Evolutionary conservation across 2,888 invertebrate genomes (phyloP), one percentile per base, ranked within the genome.

Genomic region (Cephalotes varians): DNA sequence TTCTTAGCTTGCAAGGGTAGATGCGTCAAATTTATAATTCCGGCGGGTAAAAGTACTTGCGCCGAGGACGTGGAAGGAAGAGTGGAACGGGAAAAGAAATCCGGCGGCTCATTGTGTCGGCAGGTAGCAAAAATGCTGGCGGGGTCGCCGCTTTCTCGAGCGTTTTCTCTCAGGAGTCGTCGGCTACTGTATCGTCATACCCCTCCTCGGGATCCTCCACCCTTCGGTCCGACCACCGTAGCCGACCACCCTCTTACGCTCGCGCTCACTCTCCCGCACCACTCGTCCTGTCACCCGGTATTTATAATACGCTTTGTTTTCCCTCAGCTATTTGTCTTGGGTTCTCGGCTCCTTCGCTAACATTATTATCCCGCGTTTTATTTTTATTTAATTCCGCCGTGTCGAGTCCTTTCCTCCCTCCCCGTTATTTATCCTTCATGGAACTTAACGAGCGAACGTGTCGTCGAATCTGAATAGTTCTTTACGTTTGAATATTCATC

Each of bases 1-100:
- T 71, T 71, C 76, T 76, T 44, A 12, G 12, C 44, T 58, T 56
- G 69, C 71, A 31, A 44, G 56, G 37, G 69, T 85, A 67, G 88
- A 86, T 89, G 89, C 88, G 86, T 90, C 90, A 92, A 93, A 93
- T 93, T 93, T 93, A 93, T 94, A 93, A 93, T 93, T 93, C 93
- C 91, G 89, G 89, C 90, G 87, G 91, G 91, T 91, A 93, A 90
- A 90, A 91, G 91, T 88, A 88, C 88, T 81, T 79, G 81, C 67
- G 67, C 79, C 71, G 58, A 60, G 84, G 86, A 82, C 83, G 82
- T 83, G 85, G 81, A 84, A 83, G 88, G 87, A 83, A 72, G 47
- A 84, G 74, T 71, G 81, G 76, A 76, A 82, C 87, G 91, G 91
- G 93, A 93, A 92, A 93, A 93, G 92, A 93, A 93, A 93, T 93